Evolutionary conservation across 1,140 invertebrate species (phyloP).

Genomic region (Drosophila pruinosa): DNA sequence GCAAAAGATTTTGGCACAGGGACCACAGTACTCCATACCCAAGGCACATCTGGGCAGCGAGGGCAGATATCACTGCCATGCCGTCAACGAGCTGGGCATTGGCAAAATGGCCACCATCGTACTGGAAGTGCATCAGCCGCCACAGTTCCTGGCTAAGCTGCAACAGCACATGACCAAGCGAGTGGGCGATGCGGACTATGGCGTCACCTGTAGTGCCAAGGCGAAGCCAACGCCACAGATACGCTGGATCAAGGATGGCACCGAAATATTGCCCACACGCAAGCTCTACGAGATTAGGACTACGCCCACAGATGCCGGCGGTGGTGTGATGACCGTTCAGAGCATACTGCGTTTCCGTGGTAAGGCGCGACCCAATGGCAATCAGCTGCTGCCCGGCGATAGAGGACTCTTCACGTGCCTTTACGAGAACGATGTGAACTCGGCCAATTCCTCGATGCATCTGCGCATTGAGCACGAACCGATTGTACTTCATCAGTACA

Average conservation of each 20-base stretch:
- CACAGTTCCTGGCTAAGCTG: constrained; percentile 91
- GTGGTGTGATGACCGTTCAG: constrained; percentile 91
- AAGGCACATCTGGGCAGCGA: constrained; percentile 92
- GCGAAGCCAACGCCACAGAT: constrained; percentile 93
- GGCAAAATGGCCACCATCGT: constrained; percentile 92
- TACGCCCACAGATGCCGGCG: constrained; percentile 88
- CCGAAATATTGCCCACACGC: constrained; percentile 89
- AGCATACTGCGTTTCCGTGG: constrained; percentile 92
- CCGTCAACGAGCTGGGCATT: constrained; percentile 94
- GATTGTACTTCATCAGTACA: constrained; percentile 91
- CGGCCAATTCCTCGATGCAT: constrained; percentile 93
- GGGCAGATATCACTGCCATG: constrained; percentile 94
- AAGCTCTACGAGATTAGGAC: constrained; percentile 92
- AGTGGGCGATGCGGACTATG: constrained; percentile 92
- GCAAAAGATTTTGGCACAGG: constrained; percentile 87
- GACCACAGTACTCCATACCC: constrained; percentile 92
- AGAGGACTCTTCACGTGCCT: constrained; percentile 94
- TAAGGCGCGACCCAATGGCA: constrained; percentile 88
- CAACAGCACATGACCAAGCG: constrained; percentile 91
- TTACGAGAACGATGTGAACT: constrained; percentile 95
- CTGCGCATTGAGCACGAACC: constrained; percentile 95
- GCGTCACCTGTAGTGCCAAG: constrained; percentile 91
- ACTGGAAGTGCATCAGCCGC: constrained; percentile 93
- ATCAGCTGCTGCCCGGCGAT: constrained; percentile 91
- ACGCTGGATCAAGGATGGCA: constrained; percentile 93